A percentile compares a stretch with the other conserved stretches of the same genome.
phyloP scores from a whole-genome alignment of 2,888 invertebrate genomes.

The Phortica okadai region DNA sequence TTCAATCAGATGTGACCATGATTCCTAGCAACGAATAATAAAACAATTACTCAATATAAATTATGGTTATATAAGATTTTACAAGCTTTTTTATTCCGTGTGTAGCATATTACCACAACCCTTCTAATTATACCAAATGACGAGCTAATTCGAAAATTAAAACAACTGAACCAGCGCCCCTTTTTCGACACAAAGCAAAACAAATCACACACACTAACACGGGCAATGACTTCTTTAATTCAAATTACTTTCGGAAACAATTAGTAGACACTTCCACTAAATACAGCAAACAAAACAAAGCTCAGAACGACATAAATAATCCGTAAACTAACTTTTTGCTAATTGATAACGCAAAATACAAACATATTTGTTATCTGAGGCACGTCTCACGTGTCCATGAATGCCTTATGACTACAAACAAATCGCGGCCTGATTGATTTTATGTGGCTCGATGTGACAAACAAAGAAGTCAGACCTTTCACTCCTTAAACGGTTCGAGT shows the following conservation, averaged over 20 bases:
- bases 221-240: no score
- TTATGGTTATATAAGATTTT: background rate
- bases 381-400: background rate
- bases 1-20: conserved; percentile 84
- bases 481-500: background rate
- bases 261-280: background rate
- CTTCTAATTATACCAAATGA: background rate
- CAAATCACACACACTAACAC: no score
- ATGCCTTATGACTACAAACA: background rate
- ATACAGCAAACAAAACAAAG: background rate
- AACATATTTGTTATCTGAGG: background rate
- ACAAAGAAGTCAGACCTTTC: background rate
- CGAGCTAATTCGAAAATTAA: background rate
- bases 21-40: conserved; percentile 77
- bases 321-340: background rate
- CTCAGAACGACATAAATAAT: background rate
- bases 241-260: background rate
- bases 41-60: conserved; percentile 21
- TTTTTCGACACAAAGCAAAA: background rate
- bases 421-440: background rate
- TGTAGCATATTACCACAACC: conserved; percentile 21
- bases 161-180: conserved; percentile 2
- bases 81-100: conserved; percentile 7
- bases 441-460: background rate
- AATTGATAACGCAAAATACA: background rate